Base-by-base conservation (phyloP, 2,113 vertebrate genomes). In the Nibea albiflora region DNA sequence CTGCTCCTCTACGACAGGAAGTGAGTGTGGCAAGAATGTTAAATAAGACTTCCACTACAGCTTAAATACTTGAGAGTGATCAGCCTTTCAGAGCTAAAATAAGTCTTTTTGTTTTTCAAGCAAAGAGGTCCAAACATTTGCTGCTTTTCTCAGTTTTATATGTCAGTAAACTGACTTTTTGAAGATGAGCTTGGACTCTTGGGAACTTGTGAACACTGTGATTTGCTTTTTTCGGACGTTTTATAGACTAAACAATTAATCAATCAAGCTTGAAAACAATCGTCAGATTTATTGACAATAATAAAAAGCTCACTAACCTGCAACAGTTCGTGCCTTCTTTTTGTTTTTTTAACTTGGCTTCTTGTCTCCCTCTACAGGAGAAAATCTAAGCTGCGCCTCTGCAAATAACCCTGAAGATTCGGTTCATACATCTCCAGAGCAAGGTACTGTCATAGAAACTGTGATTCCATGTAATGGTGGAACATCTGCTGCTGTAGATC, bases 1-100 rank as follows among this genome's bases (percentile, higher is more conserved):
- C 0, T 97, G 96, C 63, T 92, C 92, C 0, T 96, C 96, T n/a
- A 22, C 79, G 0, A 35, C 84, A 28, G 93, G 95, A 97, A 94
- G 98, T 99, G 93, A 53, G 93, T 91, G n/a, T 72, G 28, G 22
- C 53, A 77, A 47, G 26, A 66, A 79, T 52, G 17, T 64, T 14
- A 60, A 2, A 47, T 17, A 64, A 31, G 46, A 20, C 46, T 65
- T 20, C 47, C 16, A 58, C 57, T 50, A 1, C 12, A 24, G 4
- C 22, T 39, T 46, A 65, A 46, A 62, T 26, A 49, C 24, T 44
- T n/a, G 10, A 31, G 28, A 52, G 24, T 46, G 31, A 49, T 71
- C 28, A 24, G 20, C 31, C 7, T 5, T 56, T 49, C 44, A 4
- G 35, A 56, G 6, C 16, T 66, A 26, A 42, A 80, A 49, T 31